Conservation (phyloP, 2,113 vertebrate species). For the Sturnus vulgaris region DNA sequence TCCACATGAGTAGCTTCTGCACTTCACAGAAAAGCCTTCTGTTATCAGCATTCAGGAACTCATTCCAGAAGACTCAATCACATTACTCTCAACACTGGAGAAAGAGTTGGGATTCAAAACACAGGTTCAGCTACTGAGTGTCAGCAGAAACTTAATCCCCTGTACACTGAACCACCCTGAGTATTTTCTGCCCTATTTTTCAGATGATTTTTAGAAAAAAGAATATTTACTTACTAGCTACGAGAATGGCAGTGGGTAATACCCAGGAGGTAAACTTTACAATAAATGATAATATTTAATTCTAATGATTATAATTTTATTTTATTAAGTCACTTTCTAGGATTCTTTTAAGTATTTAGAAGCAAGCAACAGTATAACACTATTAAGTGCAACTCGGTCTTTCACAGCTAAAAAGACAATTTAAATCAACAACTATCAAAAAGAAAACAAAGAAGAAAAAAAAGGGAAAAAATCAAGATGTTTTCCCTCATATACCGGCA, state of each 20-base stretch:
- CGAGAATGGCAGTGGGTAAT: background rate
- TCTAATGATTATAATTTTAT: background rate
- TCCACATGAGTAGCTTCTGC: conserved; percentile 42
- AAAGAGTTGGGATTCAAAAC: conserved; percentile 29
- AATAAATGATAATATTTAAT: background rate
- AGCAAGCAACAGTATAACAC: background rate
- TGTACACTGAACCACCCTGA: background rate
- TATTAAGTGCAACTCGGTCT: background rate
- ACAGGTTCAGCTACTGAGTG: background rate
- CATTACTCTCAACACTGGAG: background rate
- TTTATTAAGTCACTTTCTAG: background rate
- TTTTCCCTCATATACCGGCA: background rate
- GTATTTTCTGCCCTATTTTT: background rate
- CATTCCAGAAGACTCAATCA: conserved; percentile 35
- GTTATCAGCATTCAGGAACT: conserved; percentile 37
- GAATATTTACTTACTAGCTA: background rate
- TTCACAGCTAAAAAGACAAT: background rate
- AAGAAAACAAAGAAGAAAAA: background rate
- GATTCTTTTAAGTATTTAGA: background rate
- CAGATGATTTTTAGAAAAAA: background rate
- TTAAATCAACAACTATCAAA: background rate
- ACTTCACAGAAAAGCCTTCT: background rate
- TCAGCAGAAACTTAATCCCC: background rate
- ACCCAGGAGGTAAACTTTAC: background rate
- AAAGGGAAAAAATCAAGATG: background rate